phyloP scores from a whole-genome alignment of 2,797 vertebrate genomes.

The Phrynocephalus forsythii region DNA sequence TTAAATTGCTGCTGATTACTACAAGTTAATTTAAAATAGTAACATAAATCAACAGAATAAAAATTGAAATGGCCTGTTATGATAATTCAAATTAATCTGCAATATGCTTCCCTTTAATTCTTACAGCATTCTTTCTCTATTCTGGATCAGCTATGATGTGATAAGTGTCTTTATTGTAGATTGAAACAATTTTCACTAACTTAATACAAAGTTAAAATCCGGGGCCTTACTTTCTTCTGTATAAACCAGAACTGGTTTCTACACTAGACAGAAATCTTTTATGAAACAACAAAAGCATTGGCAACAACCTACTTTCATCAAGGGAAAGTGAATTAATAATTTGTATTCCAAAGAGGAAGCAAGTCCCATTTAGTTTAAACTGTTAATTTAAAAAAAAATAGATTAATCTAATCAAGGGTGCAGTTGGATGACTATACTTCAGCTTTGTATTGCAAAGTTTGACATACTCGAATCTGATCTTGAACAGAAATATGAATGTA shows the following conservation, averaged over 20 bases:
- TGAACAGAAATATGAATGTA: neutral
- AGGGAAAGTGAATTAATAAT: conserved; percentile 4
- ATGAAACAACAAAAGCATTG: neutral
- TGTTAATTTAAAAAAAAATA: neutral
- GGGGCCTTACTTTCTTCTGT: neutral
- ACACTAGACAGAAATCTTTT: conserved; percentile 1
- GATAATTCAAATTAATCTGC: conserved; percentile 7
- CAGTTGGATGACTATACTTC: neutral
- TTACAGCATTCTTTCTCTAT: neutral
- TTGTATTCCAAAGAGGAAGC: conserved; percentile 10
- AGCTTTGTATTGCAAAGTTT: neutral
- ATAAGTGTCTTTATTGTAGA: conserved; percentile 1
- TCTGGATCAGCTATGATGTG: neutral
- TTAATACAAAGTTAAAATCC: conserved; percentile 14
- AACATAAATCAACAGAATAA: conserved; percentile 8
- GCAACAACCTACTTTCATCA: neutral
- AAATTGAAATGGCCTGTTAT: neutral
- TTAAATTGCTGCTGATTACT: neutral
- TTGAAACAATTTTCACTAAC: neutral
- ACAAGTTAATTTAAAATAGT: neutral
- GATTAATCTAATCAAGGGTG: conserved; percentile 20
- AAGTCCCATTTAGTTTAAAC: conserved; percentile 12
- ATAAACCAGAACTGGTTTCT: neutral
- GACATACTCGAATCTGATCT: conserved; percentile 8
- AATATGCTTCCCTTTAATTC: neutral